phyloP scores from a whole-genome alignment of 1,140 invertebrate genomes.

The Hypothenemus hampei region DNA sequence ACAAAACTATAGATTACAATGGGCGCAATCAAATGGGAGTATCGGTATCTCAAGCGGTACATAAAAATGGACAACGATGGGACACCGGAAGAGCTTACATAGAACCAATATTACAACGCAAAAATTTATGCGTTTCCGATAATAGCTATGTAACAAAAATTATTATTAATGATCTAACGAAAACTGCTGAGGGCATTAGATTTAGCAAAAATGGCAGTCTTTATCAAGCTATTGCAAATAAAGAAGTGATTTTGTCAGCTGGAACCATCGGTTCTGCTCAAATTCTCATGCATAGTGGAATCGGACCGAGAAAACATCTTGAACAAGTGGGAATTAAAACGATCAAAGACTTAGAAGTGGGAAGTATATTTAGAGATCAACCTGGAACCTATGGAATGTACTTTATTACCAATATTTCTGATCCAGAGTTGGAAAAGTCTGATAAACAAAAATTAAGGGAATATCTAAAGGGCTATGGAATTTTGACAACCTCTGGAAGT shows the following conservation, averaged over 20 bases:
- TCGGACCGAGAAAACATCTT: slow-evolving; percentile 52
- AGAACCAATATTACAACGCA: slow-evolving; percentile 45
- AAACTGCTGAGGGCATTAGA: slow-evolving; percentile 57
- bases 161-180: slow-evolving; percentile 53
- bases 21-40: slow-evolving; percentile 44
- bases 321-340: slow-evolving; percentile 43
- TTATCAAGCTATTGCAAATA: slow-evolving; percentile 44
- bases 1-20: slow-evolving; percentile 51
- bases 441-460: slow-evolving; percentile 13
- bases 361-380: slow-evolving; percentile 41
- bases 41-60: slow-evolving; percentile 46
- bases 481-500: slow-evolving; percentile 14
- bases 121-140: slow-evolving; percentile 51
- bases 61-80: slow-evolving; percentile 50
- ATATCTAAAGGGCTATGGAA: slow-evolving; percentile 18
- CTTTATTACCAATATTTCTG: slow-evolving; percentile 12
- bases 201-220: slow-evolving; percentile 45
- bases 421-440: slow-evolving; percentile 3
- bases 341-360: slow-evolving; percentile 54
- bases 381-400: slow-evolving; percentile 13
- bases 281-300: slow-evolving; percentile 55
- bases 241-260: slow-evolving; percentile 57
- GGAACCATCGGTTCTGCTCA: slow-evolving; percentile 48
- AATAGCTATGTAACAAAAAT: slow-evolving; percentile 48
- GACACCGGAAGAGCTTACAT: slow-evolving; percentile 56